phyloP scores from a whole-genome alignment of 1,140 invertebrate genomes.

The Mercenaria mercenaria region DNA sequence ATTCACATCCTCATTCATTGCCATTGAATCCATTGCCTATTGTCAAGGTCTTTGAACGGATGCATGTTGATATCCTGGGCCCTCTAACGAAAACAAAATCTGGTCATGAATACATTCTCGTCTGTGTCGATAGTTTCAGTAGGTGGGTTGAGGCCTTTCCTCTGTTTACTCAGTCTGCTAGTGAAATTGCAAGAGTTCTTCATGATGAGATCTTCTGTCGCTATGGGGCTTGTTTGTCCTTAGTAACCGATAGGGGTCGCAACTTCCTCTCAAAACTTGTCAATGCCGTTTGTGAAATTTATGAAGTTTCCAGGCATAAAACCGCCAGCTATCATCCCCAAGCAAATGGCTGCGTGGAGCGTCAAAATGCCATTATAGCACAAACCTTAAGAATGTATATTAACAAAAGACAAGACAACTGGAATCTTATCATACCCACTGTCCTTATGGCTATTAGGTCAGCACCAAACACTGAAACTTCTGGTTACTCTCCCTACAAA shows the following conservation, averaged over 20 bases:
- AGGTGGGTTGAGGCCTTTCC: slow-evolving; percentile 23
- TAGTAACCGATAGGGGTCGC: slow-evolving; percentile 65
- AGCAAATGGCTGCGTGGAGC: slow-evolving; percentile 69
- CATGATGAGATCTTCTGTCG: slow-evolving; percentile 65
- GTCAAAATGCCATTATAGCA: slow-evolving; percentile 25
- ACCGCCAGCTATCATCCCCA: slow-evolving; percentile 71
- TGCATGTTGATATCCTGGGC: slow-evolving; percentile 31
- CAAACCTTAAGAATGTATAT: slow-evolving; percentile 32
- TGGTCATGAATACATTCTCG: not conserved
- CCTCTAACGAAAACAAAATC: not conserved
- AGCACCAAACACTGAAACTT: slow-evolving; percentile 23
- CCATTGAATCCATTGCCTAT: slow-evolving; percentile 17
- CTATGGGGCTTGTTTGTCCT: slow-evolving; percentile 57
- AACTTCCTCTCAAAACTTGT: slow-evolving; percentile 72
- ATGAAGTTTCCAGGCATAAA: slow-evolving; percentile 66
- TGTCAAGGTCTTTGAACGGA: not conserved
- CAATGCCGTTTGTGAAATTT: slow-evolving; percentile 61
- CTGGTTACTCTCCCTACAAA: slow-evolving; percentile 11
- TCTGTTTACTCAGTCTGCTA: slow-evolving; percentile 32
- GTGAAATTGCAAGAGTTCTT: slow-evolving; percentile 53
- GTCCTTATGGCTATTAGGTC: slow-evolving; percentile 52
- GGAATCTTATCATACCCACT: not conserved
- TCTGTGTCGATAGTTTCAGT: slow-evolving; percentile 4
- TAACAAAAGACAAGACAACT: slow-evolving; percentile 41
- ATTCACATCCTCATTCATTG: not conserved